A percentile compares a stretch with the other conserved stretches of the same genome.
These are phyloP conservation scores for Melanocharis versteri DNA, from an alignment of 2,113 vertebrate species.

Conservation along the genomic window DNA sequence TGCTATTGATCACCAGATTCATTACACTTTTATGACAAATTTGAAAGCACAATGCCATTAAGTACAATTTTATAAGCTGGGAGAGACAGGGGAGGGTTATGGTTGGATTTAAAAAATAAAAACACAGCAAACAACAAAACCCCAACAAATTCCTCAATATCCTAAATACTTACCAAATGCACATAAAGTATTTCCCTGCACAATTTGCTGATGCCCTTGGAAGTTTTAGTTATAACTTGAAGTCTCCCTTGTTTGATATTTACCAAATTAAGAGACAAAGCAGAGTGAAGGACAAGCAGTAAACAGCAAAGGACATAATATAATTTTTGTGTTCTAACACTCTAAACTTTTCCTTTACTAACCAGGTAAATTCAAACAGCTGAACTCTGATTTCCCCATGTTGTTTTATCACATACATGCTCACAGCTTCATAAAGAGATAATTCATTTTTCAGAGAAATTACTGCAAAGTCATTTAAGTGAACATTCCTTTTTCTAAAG, in stretches of 20 bases:
- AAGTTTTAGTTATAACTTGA: not conserved
- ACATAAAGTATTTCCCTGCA: not conserved
- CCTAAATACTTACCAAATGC: not conserved
- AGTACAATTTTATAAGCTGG: not conserved
- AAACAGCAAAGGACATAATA: not conserved
- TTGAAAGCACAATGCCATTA: constrained; percentile 50
- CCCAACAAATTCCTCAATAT: not conserved
- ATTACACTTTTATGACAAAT: constrained; percentile 52
- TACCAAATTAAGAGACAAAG: not conserved
- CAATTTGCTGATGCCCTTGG: not conserved
- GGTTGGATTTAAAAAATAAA: not conserved
- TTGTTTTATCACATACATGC: not conserved
- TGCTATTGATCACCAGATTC: constrained; percentile 55
- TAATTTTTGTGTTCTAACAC: not conserved
- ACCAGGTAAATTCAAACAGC: not conserved
- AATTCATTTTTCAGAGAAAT: not conserved
- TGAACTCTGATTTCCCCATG: not conserved
- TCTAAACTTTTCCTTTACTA: not conserved
- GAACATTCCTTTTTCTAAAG: not conserved
- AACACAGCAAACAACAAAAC: not conserved
- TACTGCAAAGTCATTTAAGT: not conserved
- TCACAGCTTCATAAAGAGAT: not conserved
- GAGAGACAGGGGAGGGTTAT: not conserved
- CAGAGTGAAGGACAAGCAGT: not conserved
- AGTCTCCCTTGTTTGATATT: not conserved